A percentile compares a stretch with the other conserved stretches of the same genome.
phyloP scores from a whole-genome alignment of 2,797 vertebrate genomes.

The Muraenolepis orangiensis region DNA sequence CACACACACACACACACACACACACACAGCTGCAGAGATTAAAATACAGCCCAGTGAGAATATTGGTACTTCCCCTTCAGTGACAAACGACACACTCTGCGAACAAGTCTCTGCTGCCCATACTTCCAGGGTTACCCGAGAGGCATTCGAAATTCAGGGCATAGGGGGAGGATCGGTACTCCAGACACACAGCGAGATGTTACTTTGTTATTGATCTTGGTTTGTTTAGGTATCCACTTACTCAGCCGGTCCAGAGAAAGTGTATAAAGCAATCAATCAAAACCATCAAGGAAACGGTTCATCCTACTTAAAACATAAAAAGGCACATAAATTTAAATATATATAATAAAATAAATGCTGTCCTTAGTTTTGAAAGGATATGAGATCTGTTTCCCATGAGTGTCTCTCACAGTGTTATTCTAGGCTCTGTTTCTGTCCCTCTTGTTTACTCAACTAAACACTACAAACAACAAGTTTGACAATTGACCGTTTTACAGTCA shows the following conservation, averaged over 20 bases:
- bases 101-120: not conserved
- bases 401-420: not conserved
- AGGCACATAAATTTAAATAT: not conserved
- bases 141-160: not conserved
- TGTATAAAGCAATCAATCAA: too few relatives aligned
- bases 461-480: not conserved
- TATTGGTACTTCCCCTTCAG: not conserved
- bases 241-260: too few relatives aligned
- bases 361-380: not conserved
- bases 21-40: conserved; percentile 1
- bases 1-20: conserved; percentile 3
- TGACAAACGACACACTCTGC: not conserved
- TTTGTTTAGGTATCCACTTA: not conserved
- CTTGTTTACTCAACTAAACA: not conserved
- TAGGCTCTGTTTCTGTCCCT: not conserved
- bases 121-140: not conserved
- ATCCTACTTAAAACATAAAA: not conserved
- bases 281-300: not conserved
- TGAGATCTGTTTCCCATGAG: not conserved
- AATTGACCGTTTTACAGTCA: not conserved
- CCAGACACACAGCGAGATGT: not conserved
- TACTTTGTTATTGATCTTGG: not conserved
- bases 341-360: not conserved
- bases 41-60: not conserved
- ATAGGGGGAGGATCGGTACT: not conserved